Evolutionary conservation across 2,888 invertebrate species (phyloP), one percentile per base, ranked within the genome.

Genomic region (Polyommatus icarus): DNA sequence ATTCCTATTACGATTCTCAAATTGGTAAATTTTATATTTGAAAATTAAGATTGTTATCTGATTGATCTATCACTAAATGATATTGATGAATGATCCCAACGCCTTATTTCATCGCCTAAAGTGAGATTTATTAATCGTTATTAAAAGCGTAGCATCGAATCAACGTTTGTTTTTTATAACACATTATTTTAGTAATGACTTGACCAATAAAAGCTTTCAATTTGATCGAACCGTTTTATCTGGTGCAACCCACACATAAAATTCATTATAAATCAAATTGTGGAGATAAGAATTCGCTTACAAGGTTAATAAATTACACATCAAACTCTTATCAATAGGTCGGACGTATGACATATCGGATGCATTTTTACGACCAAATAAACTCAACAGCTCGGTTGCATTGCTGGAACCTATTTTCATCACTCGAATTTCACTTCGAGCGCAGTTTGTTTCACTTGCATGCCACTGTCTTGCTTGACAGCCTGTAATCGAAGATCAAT

Each of bases 341-440:
- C 85, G 87, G 90, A 90, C 89, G 84, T 82, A 85, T 88, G 90
- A 88, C 90, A 88, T 86, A 86, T 89, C 84, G 85, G 85, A 87
- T 86, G 86, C 82, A 84, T 86, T 89, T 88, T 86, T 86, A 86
- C 85, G 85, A 86, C 57, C 50, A 40, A 75, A 73, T 72, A 73
- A 73, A 73, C 57, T 77, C 54, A 29, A 54, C 10, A 57, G 76
- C 54, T 29, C 67, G 40, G 46, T 29, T 59, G 32, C 46, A 46
- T 18, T 54, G 18, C 5, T 3, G 54, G 12, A 18, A 18, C 18
- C 54, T 18, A 54, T 54, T 54, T 1, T 54, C 5, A 1, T 54
- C 1, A 54, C 15, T 54, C 54, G 54, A 54, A 54, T 54, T 4
- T 54, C 5, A 18, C 1, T 54, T 18, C 54, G 12, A 54, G 50